These are phyloP conservation scores for Drosophila paranaensis DNA, from an alignment of 2,888 invertebrate species.

Conservation along the genomic window DNA sequence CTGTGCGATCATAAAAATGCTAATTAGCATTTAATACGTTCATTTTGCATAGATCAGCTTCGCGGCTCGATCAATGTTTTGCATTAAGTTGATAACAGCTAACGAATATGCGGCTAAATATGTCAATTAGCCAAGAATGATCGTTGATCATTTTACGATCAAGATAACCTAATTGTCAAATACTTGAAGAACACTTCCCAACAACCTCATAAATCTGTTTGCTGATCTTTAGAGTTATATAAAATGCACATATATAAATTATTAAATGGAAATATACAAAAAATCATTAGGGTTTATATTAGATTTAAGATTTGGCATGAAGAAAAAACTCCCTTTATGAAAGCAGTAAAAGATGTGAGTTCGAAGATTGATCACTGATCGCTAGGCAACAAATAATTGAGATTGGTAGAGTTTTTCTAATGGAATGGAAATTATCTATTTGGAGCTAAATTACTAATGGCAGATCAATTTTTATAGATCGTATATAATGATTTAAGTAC, in stretches of 20 bases:
- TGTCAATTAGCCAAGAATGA: slow-evolving; percentile 31
- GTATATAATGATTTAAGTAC: background rate
- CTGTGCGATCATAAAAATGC: slow-evolving; percentile 65
- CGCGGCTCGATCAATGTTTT: slow-evolving; percentile 31
- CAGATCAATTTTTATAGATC: background rate
- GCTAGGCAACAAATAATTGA: too few species aligned
- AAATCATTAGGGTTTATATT: background rate
- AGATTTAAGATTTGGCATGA: too few species aligned
- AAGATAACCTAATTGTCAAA: background rate
- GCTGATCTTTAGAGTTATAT: background rate
- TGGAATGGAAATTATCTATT: background rate
- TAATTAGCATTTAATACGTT: slow-evolving; percentile 66
- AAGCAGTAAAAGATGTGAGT: background rate
- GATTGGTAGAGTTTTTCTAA: background rate
- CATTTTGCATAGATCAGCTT: slow-evolving; percentile 41
- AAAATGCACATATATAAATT: too few species aligned
- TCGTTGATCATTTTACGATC: slow-evolving; percentile 10
- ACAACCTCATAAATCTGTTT: background rate
- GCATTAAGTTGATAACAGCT: slow-evolving; percentile 30
- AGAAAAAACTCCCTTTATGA: background rate
- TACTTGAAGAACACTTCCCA: background rate
- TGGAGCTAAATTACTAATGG: background rate
- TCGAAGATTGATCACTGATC: background rate
- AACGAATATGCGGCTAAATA: slow-evolving; percentile 21
- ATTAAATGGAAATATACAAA: background rate